Percentiles rank a stretch among this genome's conserved stretches.
Conservation (phyloP, 2,113 vertebrate genomes). For the Sinocyclocheilus rhinocerous region DNA sequence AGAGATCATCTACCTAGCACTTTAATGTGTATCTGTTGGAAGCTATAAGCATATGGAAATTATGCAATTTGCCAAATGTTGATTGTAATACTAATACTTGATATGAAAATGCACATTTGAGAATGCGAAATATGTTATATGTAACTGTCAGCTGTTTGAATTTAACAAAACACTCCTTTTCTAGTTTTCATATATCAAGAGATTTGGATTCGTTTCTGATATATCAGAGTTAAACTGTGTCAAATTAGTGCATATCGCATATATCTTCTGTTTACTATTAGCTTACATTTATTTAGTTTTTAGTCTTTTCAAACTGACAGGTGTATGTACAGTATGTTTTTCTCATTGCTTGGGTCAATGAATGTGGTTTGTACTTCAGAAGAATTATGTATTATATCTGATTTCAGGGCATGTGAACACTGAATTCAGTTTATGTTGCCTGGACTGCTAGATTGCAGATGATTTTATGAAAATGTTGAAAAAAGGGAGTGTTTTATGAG, state of each 20-base stretch:
- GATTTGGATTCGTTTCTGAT: constrained; percentile 7
- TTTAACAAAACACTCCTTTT: constrained; percentile 14
- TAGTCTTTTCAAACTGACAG: constrained; percentile 48
- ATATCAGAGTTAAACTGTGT: not conserved
- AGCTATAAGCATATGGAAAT: constrained; percentile 10
- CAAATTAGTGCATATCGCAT: not conserved
- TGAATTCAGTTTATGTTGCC: constrained; percentile 62
- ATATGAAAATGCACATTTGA: constrained; percentile 23
- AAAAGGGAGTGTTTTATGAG: constrained; percentile 31
- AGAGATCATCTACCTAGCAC: constrained; percentile 65
- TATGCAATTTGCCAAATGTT: constrained; percentile 34
- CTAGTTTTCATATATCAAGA: constrained; percentile 2
- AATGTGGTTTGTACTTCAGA: constrained; percentile 49
- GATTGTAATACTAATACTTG: constrained; percentile 26
- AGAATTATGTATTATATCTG: constrained; percentile 51
- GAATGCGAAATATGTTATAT: constrained; percentile 17
- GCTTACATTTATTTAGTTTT: constrained; percentile 2
- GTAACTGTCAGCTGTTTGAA: constrained; percentile 23
- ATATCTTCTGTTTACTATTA: not conserved
- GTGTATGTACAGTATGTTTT: constrained; percentile 63
- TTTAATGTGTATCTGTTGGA: constrained; percentile 65
- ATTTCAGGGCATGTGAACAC: constrained; percentile 38
- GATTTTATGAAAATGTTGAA: constrained; percentile 49
- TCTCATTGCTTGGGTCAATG: constrained; percentile 50
- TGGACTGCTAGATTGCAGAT: constrained; percentile 34